These are phyloP conservation scores for Andrena trimmerana DNA, from an alignment of 2,888 invertebrate species.

Conservation along the genomic window DNA sequence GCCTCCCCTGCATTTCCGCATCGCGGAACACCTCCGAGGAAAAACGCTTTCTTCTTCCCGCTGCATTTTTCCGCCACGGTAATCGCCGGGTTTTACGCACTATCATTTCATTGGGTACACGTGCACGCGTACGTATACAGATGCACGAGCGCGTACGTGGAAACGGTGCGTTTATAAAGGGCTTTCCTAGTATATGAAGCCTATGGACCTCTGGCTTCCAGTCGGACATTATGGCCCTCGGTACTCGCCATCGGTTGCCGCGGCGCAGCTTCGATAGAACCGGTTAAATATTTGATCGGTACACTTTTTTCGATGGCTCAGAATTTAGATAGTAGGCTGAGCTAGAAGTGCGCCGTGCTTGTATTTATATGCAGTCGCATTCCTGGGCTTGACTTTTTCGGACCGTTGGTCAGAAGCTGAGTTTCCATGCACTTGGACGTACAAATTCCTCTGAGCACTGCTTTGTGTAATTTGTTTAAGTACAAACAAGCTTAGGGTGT, in stretches of 20 bases:
- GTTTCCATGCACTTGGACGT: no score
- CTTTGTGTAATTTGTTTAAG: no score
- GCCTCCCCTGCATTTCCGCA: conserved; percentile 1
- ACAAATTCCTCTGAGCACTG: no score
- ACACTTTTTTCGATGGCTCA: conserved; percentile 24
- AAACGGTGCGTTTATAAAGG: conserved; percentile 29
- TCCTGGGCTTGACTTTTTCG: conserved; percentile 19
- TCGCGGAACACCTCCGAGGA: conserved; percentile 7
- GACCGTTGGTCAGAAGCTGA: neutral
- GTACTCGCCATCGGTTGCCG: conserved; percentile 10
- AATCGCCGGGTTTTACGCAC: conserved; percentile 17
- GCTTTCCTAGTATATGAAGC: conserved; percentile 1
- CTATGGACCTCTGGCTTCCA: neutral
- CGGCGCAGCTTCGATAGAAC: conserved; percentile 1
- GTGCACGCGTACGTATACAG: neutral
- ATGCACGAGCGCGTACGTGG: conserved; percentile 1
- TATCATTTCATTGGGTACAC: conserved; percentile 10
- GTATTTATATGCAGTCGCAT: conserved; percentile 29
- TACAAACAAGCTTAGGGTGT: no score
- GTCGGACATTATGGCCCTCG: conserved; percentile 4
- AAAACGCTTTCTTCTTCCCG: conserved; percentile 23
- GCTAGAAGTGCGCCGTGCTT: conserved; percentile 10
- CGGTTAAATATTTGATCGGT: conserved; percentile 38
- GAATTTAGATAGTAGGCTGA: conserved; percentile 35
- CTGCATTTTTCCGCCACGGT: conserved; percentile 17